phyloP scores from a whole-genome alignment of 2,113 vertebrate species.

The Gambusia holbrooki region DNA sequence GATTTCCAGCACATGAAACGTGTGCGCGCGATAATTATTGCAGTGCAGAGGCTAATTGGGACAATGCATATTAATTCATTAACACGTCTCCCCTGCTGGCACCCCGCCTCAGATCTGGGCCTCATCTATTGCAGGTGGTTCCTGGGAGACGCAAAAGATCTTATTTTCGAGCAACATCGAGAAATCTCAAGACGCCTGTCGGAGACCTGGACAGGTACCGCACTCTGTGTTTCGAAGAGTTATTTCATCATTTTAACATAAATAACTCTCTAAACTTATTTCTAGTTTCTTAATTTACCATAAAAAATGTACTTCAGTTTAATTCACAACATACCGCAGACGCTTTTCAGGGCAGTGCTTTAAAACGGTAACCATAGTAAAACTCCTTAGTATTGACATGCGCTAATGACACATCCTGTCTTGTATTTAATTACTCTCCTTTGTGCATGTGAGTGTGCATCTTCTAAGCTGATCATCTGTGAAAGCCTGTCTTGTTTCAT shows the following conservation, averaged over 20 bases:
- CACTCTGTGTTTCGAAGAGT: constrained; percentile 5
- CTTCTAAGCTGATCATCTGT: constrained; percentile 28
- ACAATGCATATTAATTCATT: constrained; percentile 82
- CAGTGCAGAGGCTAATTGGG: constrained; percentile 81
- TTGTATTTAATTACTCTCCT: constrained; percentile 41
- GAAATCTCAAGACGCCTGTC: constrained; percentile 39
- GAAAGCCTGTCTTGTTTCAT: constrained; percentile 37
- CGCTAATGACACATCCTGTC: constrained; percentile 37
- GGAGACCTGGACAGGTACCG: constrained; percentile 27
- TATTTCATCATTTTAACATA: neutral
- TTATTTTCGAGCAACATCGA: constrained; percentile 63
- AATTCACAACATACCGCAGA: neutral
- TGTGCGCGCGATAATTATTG: constrained; percentile 75
- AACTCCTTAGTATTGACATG: constrained; percentile 64
- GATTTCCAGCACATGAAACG: constrained; percentile 55
- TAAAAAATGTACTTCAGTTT: neutral
- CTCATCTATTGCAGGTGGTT: constrained; percentile 63
- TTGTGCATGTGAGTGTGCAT: constrained; percentile 9
- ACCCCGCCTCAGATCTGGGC: constrained; percentile 72
- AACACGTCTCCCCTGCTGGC: constrained; percentile 78
- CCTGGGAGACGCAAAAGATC: constrained; percentile 56
- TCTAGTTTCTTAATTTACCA: neutral
- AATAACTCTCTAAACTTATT: neutral
- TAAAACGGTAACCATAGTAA: constrained; percentile 42
- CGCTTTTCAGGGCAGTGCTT: neutral